phyloP scores from a whole-genome alignment of 2,888 invertebrate species.

The Scaeva pyrastri region DNA sequence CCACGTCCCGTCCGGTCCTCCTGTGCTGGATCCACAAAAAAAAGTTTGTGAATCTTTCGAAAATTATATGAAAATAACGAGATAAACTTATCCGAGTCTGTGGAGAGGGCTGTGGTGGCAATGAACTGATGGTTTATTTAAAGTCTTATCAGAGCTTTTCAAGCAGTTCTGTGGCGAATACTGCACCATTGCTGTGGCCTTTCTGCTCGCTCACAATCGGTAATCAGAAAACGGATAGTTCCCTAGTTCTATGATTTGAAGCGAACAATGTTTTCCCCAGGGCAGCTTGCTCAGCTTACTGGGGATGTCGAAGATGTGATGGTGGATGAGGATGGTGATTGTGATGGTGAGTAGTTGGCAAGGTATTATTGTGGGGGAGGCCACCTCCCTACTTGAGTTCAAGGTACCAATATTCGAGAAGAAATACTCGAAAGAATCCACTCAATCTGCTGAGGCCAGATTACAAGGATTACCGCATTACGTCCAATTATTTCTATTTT shows the following conservation, averaged over 20 bases:
- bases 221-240: constrained; percentile 74
- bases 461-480: constrained; percentile 78
- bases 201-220: constrained; percentile 53
- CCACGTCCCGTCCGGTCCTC: constrained; percentile 4
- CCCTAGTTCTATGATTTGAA: constrained; percentile 44
- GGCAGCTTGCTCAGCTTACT: constrained; percentile 17
- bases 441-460: constrained; percentile 76
- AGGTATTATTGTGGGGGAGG: constrained; percentile 30
- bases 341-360: not conserved
- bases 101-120: constrained; percentile 45
- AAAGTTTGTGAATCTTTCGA: constrained; percentile 72
- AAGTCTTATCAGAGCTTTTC: constrained; percentile 73
- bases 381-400: constrained; percentile 24
- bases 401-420: constrained; percentile 43
- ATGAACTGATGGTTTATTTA: constrained; percentile 61
- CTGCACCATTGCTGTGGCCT: constrained; percentile 52
- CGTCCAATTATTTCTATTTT: constrained; percentile 78
- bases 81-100: constrained; percentile 66
- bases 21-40: constrained; percentile 20
- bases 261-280: constrained; percentile 47
- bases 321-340: constrained; percentile 17
- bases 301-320: constrained; percentile 5
- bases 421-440: constrained; percentile 61
- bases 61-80: constrained; percentile 75
- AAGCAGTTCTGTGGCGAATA: constrained; percentile 66